Base-by-base conservation (phyloP, 1,140 invertebrate genomes). In the Bilobella aurantiaca region DNA sequence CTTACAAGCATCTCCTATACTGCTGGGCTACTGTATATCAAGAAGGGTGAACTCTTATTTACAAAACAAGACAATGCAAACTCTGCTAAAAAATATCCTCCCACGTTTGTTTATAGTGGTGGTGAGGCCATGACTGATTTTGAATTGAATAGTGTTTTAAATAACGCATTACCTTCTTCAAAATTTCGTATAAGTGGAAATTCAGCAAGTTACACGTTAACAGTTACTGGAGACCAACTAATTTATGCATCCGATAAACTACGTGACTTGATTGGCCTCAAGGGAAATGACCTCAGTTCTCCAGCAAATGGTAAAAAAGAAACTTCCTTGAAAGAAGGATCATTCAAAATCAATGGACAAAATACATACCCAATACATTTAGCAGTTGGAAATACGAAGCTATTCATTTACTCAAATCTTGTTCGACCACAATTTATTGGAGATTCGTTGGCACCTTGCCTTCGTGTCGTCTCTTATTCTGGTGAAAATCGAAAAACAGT, bases 361-460 rank as follows among this genome's bases (percentile, higher is more conserved):
- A 42, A 18, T 42, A 18, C 8, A 42, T 42, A 8, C 18, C 34
- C 34, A 42, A 18, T 18, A 18, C 18, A 12, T 42, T 42, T 42
- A 42, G 34, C 8, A 42, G 34, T 18, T 8, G 34, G 34, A 42
- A 42, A 42, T 18, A 37, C 59, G 25, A 32, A 31, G 16, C 16
- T 62, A n/a, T 76, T 74, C 70, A 67, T 76, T 60, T 76, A 77
- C 64, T 73, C 67, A 56, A 75, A 76, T 66, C 73, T 76, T 28
- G 62, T 75, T 12, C 71, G 75, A 63, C 70, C 72, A 12, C 74
- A 76, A 62, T 69, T 75, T n/a, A 73, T 76, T 49, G 75, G 75
- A n/a, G 75, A 76, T 67, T 69, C 74, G n/a, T 70, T 74, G 53
- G 70, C 69, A 28, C 67, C 73, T 25, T 63, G 76, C 30, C 62